Base-by-base conservation (phyloP, 2,113 vertebrate species). In the Passer domesticus region DNA sequence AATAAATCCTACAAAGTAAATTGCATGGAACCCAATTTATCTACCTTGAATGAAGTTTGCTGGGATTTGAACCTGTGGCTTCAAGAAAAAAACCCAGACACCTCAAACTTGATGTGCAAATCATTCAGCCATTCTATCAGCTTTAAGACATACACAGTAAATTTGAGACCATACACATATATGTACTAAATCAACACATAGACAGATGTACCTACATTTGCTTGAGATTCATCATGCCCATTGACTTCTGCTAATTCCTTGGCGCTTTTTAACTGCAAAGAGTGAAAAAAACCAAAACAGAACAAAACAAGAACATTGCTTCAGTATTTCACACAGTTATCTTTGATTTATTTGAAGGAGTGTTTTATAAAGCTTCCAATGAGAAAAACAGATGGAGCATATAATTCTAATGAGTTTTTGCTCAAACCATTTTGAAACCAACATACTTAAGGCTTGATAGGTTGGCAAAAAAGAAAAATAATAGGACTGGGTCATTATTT, bases 231-330 rank as follows among this genome's bases (percentile, higher is more conserved):
- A 66, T 97, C 98, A 64, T 98, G 98, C 75, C 97, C 98, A 53
- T 98, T 98, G 92, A 98, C 97, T 94, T 98, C 98, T 60, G 97
- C 97, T 96, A 98, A 96, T 72, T 98, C 98, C 97, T 98, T 98
- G 95, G 97, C 74, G 14, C 92, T 98, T 98, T 98, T 98, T 91
- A 98, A 95, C 98, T 98, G 98, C 63, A 94, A 94, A 95, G 64
- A 91, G 64, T 75, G 94, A 95, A 94, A 97, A 84, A 92, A 87
- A 93, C 27, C 33, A 93, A 77, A 95, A 76, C 66, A 82, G 84
- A 94, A 96, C 73, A 96, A 87, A 97, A 73, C 59, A 97, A 94
- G 78, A 35, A 80, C 69, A 88, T 94, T 90, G 89, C 53, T 97
- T 70, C 83, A 92, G 50, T 55, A 76, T 76, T 96, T 91, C 90